Base-by-base conservation (phyloP, 2,888 invertebrate species). In the Adelphocoris suturalis region DNA sequence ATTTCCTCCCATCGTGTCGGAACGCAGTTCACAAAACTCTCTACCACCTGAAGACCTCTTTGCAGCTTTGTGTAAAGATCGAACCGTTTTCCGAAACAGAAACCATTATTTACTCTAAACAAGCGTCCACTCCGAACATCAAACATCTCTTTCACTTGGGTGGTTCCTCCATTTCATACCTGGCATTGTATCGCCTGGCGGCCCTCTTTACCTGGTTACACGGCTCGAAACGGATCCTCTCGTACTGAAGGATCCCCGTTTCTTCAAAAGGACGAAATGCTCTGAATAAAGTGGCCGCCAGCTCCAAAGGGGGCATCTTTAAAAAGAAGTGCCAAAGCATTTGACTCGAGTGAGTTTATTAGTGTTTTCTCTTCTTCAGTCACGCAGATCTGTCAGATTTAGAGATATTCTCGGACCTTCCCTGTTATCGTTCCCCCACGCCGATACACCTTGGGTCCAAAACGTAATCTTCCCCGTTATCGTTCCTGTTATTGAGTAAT, bases 31-130 rank as follows among this genome's bases (percentile, higher is more conserved):
- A 37, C 3, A 37, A 37, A 37, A 37, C 37, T 37, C 37, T 37
- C 37, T 37, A 37, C 37, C 37, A 37, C 37, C 37, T 37, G 37
- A 37, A 37, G 37, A 7, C 37, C 37, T 37, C 37, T 57, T 57
- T 57, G n/a, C 57, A n/a, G 57, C 57, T 57, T 57, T 57, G 16
- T 57, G 57, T 57, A 16, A 47, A 81, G 80, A 81, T 81, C 11
- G 80, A n/a, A 76, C 27, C 13, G 28, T 47, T 81, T 47, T 46
- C 47, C 14, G 80, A 81, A 47, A 14, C 46, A 47, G 80, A 81
- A 27, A 47, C 80, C 47, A 81, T 47, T 81, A 81, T 81, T 81
- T 81, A 81, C 80, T 81, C 80, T 47, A 81, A 81, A 81, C 80
- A 81, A 81, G 80, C 80, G 16, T 47, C 80, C 80, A 47, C 80